Evolutionary conservation across 2,888 invertebrate genomes (phyloP).

Genomic region (Helleia helle): DNA sequence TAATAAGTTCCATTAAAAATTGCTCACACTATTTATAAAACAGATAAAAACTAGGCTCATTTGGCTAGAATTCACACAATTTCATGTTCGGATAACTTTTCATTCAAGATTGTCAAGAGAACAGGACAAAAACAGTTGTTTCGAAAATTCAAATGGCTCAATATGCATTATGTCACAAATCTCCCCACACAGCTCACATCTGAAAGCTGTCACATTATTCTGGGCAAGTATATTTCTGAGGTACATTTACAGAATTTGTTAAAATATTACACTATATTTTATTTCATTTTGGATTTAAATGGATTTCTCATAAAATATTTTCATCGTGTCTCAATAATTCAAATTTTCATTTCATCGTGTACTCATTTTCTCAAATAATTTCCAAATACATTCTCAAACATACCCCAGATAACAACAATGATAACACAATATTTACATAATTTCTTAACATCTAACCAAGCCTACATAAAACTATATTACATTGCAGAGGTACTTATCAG

Average conservation of each 20-base stretch:
- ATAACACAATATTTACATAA: background rate
- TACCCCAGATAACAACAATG: background rate
- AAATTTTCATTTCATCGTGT: background rate
- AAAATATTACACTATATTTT: too few species aligned
- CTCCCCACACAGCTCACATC: constrained; percentile 22
- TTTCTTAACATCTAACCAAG: constrained; percentile 5
- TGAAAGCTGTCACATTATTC: constrained; percentile 12
- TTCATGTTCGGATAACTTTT: too few species aligned
- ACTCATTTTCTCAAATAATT: background rate
- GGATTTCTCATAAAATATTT: constrained; percentile 11
- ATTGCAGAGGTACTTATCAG: constrained; percentile 19
- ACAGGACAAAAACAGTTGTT: too few species aligned
- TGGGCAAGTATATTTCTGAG: constrained; percentile 21
- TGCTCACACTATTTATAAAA: too few species aligned
- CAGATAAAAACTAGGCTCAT: too few species aligned
- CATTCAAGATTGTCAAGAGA: too few species aligned
- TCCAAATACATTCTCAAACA: background rate
- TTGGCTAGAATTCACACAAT: too few species aligned
- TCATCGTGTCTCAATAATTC: background rate
- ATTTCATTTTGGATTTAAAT: constrained; percentile 8
- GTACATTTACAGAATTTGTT: constrained; percentile 11
- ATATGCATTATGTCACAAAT: constrained; percentile 18
- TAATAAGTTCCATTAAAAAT: too few species aligned
- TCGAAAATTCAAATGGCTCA: background rate
- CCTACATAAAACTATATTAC: constrained; percentile 7